A percentile compares a stretch with the other conserved stretches of the same genome.
Evolutionary conservation across 2,888 invertebrate species (phyloP).

Genomic region (Spisula subtruncata): DNA sequence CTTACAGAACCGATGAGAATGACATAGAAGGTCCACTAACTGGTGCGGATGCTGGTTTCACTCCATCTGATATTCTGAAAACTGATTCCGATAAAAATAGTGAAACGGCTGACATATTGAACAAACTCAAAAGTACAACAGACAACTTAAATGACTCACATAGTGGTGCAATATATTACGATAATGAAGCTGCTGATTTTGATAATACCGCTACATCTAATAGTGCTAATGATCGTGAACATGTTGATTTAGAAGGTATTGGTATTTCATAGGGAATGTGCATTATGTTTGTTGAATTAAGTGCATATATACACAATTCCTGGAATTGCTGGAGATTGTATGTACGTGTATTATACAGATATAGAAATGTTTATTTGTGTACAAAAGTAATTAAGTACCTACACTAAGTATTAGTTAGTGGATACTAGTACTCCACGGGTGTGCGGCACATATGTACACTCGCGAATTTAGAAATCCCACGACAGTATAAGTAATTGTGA

Average conservation of each 20-base stretch:
- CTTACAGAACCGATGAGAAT: constrained; percentile 57
- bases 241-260: neutral
- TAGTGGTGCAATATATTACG: neutral
- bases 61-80: neutral
- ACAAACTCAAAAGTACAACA: neutral
- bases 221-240: neutral
- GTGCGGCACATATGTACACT: no score
- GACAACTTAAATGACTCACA: neutral
- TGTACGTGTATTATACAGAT: no score
- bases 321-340: no score
- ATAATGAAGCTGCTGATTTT: neutral
- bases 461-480: no score
- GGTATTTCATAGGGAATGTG: neutral
- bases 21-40: constrained; percentile 16
- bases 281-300: neutral
- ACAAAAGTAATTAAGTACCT: no score
- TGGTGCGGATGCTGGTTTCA: constrained; percentile 16
- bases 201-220: neutral
- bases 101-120: neutral
- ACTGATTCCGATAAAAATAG: neutral
- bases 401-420: no score
- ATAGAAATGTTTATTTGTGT: no score
- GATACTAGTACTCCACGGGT: no score
- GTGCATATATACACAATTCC: no score
- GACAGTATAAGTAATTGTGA: no score